Percentiles rank a stretch among this genome's conserved stretches.
Conservation (phyloP, 2,888 invertebrate genomes). For the Pheosia gnoma region DNA sequence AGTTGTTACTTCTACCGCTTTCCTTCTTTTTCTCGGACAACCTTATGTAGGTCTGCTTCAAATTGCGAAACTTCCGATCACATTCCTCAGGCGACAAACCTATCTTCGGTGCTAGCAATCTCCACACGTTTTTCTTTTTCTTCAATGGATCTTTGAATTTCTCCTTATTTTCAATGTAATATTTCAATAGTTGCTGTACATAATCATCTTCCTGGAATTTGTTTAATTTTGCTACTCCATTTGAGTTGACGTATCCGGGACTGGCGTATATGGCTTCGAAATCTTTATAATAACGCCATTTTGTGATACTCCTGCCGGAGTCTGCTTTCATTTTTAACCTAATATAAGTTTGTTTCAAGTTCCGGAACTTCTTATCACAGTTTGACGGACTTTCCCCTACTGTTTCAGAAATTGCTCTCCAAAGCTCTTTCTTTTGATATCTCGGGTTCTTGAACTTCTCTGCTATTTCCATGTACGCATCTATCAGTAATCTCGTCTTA, state of each 20-base stretch:
- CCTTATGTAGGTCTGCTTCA: conserved; percentile 74
- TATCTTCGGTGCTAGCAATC: conserved; percentile 56
- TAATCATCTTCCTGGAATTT: conserved; percentile 60
- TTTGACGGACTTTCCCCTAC: conserved; percentile 60
- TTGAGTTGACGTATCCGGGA: conserved; percentile 13
- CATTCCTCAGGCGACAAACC: conserved; percentile 69
- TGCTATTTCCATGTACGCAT: conserved; percentile 64
- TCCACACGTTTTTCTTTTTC: conserved; percentile 71
- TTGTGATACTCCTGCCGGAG: conserved; percentile 56
- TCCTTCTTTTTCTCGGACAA: conserved; percentile 60
- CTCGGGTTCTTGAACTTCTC: conserved; percentile 70
- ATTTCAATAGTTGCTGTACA: conserved; percentile 64
- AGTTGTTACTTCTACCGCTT: conserved; percentile 61
- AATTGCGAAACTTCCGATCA: conserved; percentile 72
- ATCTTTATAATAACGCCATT: conserved; percentile 73
- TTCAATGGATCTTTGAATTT: conserved; percentile 66
- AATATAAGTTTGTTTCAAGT: conserved; percentile 73
- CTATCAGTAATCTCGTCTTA: conserved; percentile 63
- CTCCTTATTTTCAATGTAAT: conserved; percentile 68
- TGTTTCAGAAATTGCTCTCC: conserved; percentile 64
- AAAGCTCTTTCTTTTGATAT: conserved; percentile 72
- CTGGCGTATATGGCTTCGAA: conserved; percentile 65
- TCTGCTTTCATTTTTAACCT: conserved; percentile 62
- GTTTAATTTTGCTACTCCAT: conserved; percentile 29
- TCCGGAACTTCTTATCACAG: conserved; percentile 76